These are phyloP conservation scores for Rhynchonycteris naso DNA, from an alignment of 2,797 vertebrate genomes.

Conservation along the genomic window DNA sequence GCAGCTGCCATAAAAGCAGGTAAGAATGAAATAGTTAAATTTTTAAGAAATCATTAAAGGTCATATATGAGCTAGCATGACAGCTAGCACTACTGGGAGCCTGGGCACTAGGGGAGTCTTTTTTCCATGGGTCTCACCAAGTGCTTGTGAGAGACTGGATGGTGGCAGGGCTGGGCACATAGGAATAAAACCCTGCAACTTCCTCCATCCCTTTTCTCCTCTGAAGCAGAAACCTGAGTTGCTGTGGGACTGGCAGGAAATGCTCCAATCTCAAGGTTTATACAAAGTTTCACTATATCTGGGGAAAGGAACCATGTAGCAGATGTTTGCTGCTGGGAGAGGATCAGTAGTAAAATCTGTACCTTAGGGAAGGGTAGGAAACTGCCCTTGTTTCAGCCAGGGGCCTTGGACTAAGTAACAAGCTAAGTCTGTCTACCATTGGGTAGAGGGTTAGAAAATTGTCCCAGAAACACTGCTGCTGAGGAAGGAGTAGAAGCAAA, in stretches of 20 bases:
- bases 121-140: not conserved
- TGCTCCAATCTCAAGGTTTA: not conserved
- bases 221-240: conserved; percentile 64
- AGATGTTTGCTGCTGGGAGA: not conserved
- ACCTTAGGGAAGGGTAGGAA: not conserved
- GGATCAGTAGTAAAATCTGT: not conserved
- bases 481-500: not conserved
- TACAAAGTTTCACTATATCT: not conserved
- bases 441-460: not conserved
- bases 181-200: not conserved
- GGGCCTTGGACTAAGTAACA: not conserved
- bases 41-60: not conserved
- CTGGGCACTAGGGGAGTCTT: not conserved
- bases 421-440: not conserved
- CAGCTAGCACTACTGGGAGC: not conserved
- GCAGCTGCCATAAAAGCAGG: not conserved
- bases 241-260: not conserved
- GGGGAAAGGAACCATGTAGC: not conserved
- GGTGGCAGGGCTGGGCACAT: not conserved
- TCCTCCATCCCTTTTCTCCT: not conserved
- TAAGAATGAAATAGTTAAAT: not conserved
- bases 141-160: not conserved
- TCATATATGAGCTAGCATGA: not conserved
- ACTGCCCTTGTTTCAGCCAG: not conserved
- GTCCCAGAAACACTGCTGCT: not conserved